Evolutionary conservation across 2,113 vertebrate species (phyloP).

Genomic region (Pagrus major): DNA sequence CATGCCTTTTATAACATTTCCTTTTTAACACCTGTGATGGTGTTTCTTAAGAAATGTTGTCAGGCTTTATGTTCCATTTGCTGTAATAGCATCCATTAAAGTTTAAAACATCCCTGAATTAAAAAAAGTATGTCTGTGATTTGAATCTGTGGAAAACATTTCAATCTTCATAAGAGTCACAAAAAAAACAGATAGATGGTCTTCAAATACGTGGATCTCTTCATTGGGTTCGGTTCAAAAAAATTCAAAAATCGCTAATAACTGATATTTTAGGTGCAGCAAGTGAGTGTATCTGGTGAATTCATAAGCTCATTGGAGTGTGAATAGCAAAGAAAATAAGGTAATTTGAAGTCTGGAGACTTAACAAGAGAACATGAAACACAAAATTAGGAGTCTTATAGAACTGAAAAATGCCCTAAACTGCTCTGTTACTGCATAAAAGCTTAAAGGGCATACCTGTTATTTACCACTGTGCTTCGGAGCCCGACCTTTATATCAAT

Average conservation of each 20-base stretch:
- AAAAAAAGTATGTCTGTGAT: neutral
- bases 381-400: neutral
- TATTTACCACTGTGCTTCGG: neutral
- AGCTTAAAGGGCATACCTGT: neutral
- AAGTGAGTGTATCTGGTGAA: neutral
- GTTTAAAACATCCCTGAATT: neutral
- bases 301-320: too few relatives aligned
- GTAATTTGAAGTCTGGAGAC: neutral
- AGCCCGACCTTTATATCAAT: too few relatives aligned
- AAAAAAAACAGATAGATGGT: neutral
- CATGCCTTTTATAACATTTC: neutral
- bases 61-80: neutral
- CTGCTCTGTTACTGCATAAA: neutral
- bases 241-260: neutral
- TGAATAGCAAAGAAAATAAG: slow-evolving; percentile 1
- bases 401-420: neutral
- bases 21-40: neutral
- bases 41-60: neutral
- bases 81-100: slow-evolving; percentile 1
- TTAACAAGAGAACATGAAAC: neutral
- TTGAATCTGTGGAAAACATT: neutral
- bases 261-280: neutral
- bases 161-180: neutral
- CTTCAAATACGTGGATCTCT: neutral
- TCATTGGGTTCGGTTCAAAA: neutral